Percentiles rank a stretch among this genome's conserved stretches.
Evolutionary conservation across 92 coral and sea anemone species (phyloP).

Genomic region (Bergia sp.): DNA sequence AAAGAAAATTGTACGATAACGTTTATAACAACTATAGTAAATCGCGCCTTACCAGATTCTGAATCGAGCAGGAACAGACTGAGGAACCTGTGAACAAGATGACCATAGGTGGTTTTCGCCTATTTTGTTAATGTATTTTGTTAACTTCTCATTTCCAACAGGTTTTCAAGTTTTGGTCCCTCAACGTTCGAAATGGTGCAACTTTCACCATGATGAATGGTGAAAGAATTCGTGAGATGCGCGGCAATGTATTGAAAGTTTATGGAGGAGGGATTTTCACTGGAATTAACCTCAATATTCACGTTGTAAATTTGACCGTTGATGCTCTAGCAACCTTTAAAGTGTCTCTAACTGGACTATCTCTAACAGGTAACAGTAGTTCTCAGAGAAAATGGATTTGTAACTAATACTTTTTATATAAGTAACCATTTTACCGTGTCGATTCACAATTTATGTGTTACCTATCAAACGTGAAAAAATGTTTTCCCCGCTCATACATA

Average conservation of each 20-base stretch:
- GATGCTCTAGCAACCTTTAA: conserved; percentile 68
- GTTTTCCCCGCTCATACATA: too few relatives aligned
- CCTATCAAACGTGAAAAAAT: too few relatives aligned
- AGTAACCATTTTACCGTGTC: not conserved
- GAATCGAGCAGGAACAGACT: too few relatives aligned
- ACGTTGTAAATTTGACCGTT: conserved; percentile 59
- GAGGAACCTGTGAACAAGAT: too few relatives aligned
- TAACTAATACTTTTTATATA: not conserved
- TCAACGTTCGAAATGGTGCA: conserved; percentile 72
- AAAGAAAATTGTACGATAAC: too few relatives aligned
- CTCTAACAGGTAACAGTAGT: not conserved
- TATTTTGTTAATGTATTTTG: too few relatives aligned
- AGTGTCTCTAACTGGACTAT: conserved; percentile 53
- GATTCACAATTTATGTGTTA: too few relatives aligned
- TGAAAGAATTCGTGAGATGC: conserved; percentile 69
- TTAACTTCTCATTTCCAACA: conserved; percentile 4
- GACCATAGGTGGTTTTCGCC: too few relatives aligned
- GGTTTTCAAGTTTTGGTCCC: conserved; percentile 62
- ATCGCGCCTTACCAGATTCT: too few relatives aligned
- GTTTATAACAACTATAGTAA: too few relatives aligned
- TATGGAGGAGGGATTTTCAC: conserved; percentile 68
- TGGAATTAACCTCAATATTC: conserved; percentile 66
- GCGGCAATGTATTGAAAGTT: conserved; percentile 61
- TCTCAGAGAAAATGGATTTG: too few relatives aligned
- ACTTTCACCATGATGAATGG: conserved; percentile 66